Evolutionary conservation across 2,797 vertebrate genomes (phyloP), one percentile per base, ranked within the genome.

Genomic region (Thamnophis elegans): DNA sequence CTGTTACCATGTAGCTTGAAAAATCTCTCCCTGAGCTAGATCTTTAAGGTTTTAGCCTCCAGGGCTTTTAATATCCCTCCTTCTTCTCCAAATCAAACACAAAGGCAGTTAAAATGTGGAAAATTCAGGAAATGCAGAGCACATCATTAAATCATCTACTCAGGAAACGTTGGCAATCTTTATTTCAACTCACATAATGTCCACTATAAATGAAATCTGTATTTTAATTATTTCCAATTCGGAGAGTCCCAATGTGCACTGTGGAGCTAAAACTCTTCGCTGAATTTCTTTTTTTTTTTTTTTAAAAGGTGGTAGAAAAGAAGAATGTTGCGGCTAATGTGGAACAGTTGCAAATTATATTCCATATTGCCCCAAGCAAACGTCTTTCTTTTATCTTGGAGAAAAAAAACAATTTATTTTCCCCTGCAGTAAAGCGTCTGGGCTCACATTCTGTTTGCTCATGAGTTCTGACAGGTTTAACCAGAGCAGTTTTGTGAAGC

Each of bases 71-170:
- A 36, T 2, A 1, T 89, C 89, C 94, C 86, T 86, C 91, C 58
- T 73, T 32, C 91, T 95, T 91, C 51, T 25, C 90, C 91, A 96
- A 97, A 97, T 94, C 62, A 95, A 92, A 95, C 97, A 96, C 97
- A 97, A 96, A 97, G 95, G 94, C 94, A 88, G 93, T 96, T 96
- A 96, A 97, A 97, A 97, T 73, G 96, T 97, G 97, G 97, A 97
- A 98, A 97, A 97, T 96, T 88, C 94, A 97, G 97, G 97, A 97
- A 97, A 98, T 97, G 96, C 96, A 97, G 96, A 97, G 96, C 96
- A 96, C 96, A 96, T 96, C 97, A 96, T 97, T 95, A 97, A 97
- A 96, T 95, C 95, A 96, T 95, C 51, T 0, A 93, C 96, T 96
- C 94, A 96, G 97, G 97, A 97, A 98, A 94, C 95, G 93, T 94